A percentile compares a stretch with the other conserved stretches of the same genome.
phyloP scores from a whole-genome alignment of 2,113 vertebrate genomes.

The Eptesicus fuscus region DNA sequence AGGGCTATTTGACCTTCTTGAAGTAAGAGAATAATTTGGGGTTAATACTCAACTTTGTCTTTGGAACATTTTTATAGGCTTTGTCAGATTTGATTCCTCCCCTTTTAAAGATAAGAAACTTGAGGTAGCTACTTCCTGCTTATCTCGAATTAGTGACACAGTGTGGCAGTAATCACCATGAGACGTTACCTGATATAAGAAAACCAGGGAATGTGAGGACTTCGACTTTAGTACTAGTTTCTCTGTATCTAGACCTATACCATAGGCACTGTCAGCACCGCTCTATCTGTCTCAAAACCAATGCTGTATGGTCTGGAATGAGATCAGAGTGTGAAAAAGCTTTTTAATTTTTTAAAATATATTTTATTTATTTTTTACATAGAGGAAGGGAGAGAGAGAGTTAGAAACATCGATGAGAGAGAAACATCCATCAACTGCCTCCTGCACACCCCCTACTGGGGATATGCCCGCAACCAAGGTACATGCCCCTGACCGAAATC shows the following conservation, averaged over 20 bases:
- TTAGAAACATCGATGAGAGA: too few relatives aligned
- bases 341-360: neutral
- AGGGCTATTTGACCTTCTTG: neutral
- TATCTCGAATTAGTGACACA: neutral
- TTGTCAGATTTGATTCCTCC: neutral
- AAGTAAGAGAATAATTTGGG: slow-evolving; percentile 12
- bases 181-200: neutral
- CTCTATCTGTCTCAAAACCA: neutral
- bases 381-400: too few relatives aligned
- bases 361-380: too few relatives aligned
- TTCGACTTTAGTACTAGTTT: neutral
- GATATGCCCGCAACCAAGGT: too few relatives aligned
- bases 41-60: neutral
- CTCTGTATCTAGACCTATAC: neutral
- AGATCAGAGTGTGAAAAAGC: neutral
- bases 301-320: neutral
- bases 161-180: neutral
- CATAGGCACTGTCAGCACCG: too few relatives aligned
- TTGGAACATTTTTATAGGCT: neutral
- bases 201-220: neutral
- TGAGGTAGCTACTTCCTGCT: neutral
- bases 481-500: too few relatives aligned
- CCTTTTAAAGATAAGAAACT: neutral
- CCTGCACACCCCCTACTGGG: too few relatives aligned
- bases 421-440: too few relatives aligned